A percentile compares a stretch with the other conserved stretches of the same genome.
phyloP scores from a whole-genome alignment of 2,797 vertebrate genomes.

The Austrolebias charrua region DNA sequence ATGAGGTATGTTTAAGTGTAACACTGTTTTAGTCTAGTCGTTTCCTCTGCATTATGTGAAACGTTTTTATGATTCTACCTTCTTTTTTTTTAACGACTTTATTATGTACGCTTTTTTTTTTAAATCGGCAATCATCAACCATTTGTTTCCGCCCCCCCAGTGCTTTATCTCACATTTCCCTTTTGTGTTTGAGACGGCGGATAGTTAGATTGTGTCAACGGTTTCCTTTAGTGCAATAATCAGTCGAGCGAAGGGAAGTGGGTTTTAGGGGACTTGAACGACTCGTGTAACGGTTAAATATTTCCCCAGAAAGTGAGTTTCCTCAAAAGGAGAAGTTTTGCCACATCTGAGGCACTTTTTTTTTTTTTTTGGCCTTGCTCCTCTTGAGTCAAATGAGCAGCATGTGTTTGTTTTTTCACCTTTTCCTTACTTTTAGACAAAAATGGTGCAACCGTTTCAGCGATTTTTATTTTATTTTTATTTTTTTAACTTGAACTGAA shows the following conservation, averaged over 20 bases:
- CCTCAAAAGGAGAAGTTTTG: constrained; percentile 30
- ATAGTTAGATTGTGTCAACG: constrained; percentile 74
- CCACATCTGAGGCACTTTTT: constrained; percentile 51
- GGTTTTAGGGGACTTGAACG: constrained; percentile 45
- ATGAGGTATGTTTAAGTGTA: constrained; percentile 67
- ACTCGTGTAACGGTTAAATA: constrained; percentile 23
- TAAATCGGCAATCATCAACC: constrained; percentile 71
- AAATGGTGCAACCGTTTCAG: constrained; percentile 46
- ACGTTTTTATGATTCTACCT: constrained; percentile 67
- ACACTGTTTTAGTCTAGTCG: constrained; percentile 68
- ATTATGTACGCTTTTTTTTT: constrained; percentile 61
- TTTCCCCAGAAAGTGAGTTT: constrained; percentile 41
- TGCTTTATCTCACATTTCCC: constrained; percentile 42
- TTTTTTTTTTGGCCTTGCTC: constrained; percentile 24
- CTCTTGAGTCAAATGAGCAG: constrained; percentile 37
- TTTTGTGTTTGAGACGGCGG: constrained; percentile 62
- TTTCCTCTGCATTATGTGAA: constrained; percentile 64
- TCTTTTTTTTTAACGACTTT: constrained; percentile 72
- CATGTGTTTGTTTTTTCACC: too few relatives aligned
- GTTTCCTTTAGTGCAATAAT: constrained; percentile 96
- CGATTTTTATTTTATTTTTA: constrained; percentile 43
- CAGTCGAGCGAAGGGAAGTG: constrained; percentile 62
- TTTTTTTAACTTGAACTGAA: constrained; percentile 64
- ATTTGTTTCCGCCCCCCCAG: constrained; percentile 46
- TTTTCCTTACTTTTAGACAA: constrained; percentile 15